Base-by-base conservation (phyloP, 2,888 invertebrate genomes). In the Stenoptilia bipunctidactyla region DNA sequence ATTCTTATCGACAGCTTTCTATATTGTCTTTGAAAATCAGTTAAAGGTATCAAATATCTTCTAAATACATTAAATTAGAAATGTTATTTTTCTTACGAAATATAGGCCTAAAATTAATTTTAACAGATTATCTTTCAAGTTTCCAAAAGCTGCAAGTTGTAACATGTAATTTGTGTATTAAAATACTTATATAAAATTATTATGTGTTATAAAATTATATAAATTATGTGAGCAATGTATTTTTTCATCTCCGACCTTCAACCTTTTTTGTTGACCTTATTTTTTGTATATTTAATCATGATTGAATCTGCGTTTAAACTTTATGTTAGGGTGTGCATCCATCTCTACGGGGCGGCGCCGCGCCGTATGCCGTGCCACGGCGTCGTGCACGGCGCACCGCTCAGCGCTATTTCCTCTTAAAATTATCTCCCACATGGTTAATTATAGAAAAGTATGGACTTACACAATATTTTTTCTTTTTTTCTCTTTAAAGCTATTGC, bases 1-100 rank as follows among this genome's bases (percentile, higher is more conserved):
- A 70, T 67, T 61, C 45, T 61, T 20, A 51, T 58, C 52, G 58
- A 56, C 41, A 54, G 27, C 73, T 76, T 79, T 77, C 77, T 76
- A 69, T 58, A 68, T 77, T 51, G 54, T 53, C 62, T 50, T 58
- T 66, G 66, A 59, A 59, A 62, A 45, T 45, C 57, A 59, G 75
- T 76, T 74, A 67, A 70, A 72, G 75, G 69, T 77, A 76, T 77
- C 0, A 59, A 56, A 75, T 76, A 75, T 77, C 73, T 69, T 69
- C 58, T 64, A 48, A 43, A 33, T 44, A 44, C 33, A 51, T 50
- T 55, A 59, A 46, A 50, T 50, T 46, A 39, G 13, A 8, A 36
- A 36, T 37, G 15, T 37, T 8, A 13, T 33, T 40, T 34, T 14
- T 25, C 10, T 14, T 15, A 34, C 15, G 27, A 40, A 30, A 39